These are phyloP conservation scores for Myrmecophaga tridactyla DNA, from an alignment of 2,113 vertebrate species.

Conservation along the genomic window DNA sequence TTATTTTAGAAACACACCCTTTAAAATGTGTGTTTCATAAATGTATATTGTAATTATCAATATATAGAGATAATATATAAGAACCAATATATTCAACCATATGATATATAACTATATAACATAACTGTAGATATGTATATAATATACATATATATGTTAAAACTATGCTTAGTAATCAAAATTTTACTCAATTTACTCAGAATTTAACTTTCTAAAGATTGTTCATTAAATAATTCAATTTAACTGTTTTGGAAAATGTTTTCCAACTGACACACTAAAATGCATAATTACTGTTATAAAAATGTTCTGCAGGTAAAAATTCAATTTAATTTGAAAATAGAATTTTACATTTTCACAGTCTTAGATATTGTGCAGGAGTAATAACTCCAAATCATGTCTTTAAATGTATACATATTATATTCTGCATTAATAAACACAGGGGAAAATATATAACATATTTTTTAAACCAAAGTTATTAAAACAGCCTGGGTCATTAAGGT, in stretches of 20 bases:
- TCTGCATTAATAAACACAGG: not conserved
- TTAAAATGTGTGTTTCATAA: not conserved
- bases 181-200: not conserved
- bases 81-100: not conserved
- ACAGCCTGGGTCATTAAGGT: not conserved
- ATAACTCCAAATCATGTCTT: not conserved
- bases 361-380: not conserved
- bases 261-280: not conserved
- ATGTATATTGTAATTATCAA: not conserved
- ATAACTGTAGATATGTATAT: no score
- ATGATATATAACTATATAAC: not conserved
- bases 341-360: not conserved
- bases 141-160: not conserved
- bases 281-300: not conserved
- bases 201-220: not conserved
- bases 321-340: not conserved
- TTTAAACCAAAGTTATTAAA: not conserved
- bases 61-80: not conserved
- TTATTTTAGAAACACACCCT: not conserved
- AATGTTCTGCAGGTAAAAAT: not conserved
- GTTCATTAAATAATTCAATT: not conserved
- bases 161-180: not conserved
- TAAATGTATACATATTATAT: not conserved
- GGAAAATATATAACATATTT: not conserved
- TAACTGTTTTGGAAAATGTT: not conserved